phyloP scores from a whole-genome alignment of 2,797 vertebrate species.

The Tarsius wallacei region DNA sequence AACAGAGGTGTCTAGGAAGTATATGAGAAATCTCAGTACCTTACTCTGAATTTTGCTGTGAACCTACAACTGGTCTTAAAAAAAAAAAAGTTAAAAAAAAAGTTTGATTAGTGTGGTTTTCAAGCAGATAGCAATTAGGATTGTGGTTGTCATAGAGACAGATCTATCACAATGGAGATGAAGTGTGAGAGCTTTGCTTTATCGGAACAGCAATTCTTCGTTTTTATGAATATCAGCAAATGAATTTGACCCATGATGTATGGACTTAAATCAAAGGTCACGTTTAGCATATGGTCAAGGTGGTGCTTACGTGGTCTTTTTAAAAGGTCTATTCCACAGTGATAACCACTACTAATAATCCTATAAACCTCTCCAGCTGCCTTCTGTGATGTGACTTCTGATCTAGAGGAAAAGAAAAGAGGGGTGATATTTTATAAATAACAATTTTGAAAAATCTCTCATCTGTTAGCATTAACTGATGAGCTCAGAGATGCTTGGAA shows the following conservation, averaged over 20 bases:
- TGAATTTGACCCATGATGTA: slow-evolving; percentile 19
- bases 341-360: not conserved
- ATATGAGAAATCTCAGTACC: too few relatives aligned
- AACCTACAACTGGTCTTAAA: not conserved
- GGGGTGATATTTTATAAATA: slow-evolving; percentile 82
- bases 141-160: slow-evolving; percentile 46
- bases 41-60: not conserved
- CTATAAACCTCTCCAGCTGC: slow-evolving; percentile 70
- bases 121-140: not conserved
- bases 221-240: slow-evolving; percentile 26
- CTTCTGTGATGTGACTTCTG: slow-evolving; percentile 72
- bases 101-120: not conserved
- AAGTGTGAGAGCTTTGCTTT: not conserved
- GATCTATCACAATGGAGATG: not conserved
- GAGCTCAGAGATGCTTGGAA: slow-evolving; percentile 71
- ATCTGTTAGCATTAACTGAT: slow-evolving; percentile 73
- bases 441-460: slow-evolving; percentile 81
- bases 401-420: slow-evolving; percentile 5
- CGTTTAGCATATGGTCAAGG: not conserved
- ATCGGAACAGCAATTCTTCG: slow-evolving; percentile 4
- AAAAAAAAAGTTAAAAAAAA: not conserved
- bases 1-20: not conserved
- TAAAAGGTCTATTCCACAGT: slow-evolving; percentile 44
- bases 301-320: slow-evolving; percentile 44
- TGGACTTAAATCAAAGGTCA: slow-evolving; percentile 43